Evolutionary conservation across 2,797 vertebrate species (phyloP).

Genomic region (Natrix natrix): DNA sequence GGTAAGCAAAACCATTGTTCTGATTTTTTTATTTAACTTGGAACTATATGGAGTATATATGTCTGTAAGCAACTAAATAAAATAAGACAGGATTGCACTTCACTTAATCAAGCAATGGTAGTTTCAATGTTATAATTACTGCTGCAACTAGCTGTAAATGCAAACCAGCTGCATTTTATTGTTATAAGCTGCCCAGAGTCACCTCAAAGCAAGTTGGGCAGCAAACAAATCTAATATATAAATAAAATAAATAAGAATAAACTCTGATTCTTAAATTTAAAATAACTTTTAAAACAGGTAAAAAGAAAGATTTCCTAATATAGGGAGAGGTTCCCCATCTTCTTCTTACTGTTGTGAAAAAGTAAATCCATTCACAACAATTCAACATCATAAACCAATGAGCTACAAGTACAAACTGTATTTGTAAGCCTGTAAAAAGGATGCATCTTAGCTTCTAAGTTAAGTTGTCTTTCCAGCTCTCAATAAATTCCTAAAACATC

Average conservation of each 20-base stretch:
- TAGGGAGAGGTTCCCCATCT: background rate
- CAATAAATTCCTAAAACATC: constrained; percentile 4
- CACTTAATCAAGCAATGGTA: background rate
- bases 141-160: background rate
- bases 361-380: constrained; percentile 30
- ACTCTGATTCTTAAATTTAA: background rate
- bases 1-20: constrained; percentile 34
- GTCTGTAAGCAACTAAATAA: constrained; percentile 33
- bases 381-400: constrained; percentile 13
- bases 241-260: background rate
- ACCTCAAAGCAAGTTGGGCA: background rate
- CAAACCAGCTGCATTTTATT: background rate
- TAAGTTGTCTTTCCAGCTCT: constrained; percentile 6
- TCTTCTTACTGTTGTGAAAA: background rate
- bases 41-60: constrained; percentile 4
- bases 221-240: background rate
- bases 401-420: background rate
- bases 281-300: background rate
- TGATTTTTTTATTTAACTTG: constrained; percentile 47
- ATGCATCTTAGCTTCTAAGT: background rate
- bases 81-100: background rate
- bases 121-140: background rate
- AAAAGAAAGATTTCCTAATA: background rate
- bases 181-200: background rate
- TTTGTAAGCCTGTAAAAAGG: background rate